Evolutionary conservation across 2,888 invertebrate species (phyloP).

Genomic region (Hemicrepidius hirtus): DNA sequence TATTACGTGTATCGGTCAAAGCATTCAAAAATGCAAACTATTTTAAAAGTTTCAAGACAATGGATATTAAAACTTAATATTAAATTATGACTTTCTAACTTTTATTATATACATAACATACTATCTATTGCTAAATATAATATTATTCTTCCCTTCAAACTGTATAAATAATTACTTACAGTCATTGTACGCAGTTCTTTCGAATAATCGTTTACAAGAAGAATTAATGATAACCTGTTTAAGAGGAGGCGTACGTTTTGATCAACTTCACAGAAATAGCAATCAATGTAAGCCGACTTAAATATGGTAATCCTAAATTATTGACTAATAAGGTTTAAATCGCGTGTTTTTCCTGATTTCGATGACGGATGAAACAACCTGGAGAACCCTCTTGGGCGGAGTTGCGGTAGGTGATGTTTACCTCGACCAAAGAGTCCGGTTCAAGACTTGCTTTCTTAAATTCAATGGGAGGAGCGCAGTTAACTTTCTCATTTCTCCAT

Average conservation of each 20-base stretch:
- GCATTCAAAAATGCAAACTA: not conserved
- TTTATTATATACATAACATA: no score
- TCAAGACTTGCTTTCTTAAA: conserved; percentile 54
- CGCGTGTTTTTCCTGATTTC: conserved; percentile 36
- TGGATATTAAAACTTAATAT: no score
- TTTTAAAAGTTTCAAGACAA: not conserved
- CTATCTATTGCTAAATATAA: no score
- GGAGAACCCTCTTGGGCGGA: conserved; percentile 46
- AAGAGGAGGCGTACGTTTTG: no score
- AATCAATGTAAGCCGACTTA: conserved; percentile 6
- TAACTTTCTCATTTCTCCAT: conserved; percentile 59
- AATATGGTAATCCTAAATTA: conserved; percentile 25
- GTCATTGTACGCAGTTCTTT: no score
- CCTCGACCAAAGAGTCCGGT: conserved; percentile 47
- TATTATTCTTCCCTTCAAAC: no score
- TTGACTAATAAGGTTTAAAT: conserved; percentile 26
- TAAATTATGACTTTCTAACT: no score
- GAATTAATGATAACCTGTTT: no score
- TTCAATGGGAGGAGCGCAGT: conserved; percentile 55
- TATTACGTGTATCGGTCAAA: not conserved
- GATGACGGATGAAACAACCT: conserved; percentile 40
- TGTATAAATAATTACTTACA: no score
- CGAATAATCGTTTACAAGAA: no score
- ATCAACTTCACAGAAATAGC: not conserved
- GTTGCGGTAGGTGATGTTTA: conserved; percentile 51